Evolutionary conservation across 2,113 vertebrate species (phyloP), one percentile per base, ranked within the genome.

Genomic region (Pseudolaguvia tuberculata): DNA sequence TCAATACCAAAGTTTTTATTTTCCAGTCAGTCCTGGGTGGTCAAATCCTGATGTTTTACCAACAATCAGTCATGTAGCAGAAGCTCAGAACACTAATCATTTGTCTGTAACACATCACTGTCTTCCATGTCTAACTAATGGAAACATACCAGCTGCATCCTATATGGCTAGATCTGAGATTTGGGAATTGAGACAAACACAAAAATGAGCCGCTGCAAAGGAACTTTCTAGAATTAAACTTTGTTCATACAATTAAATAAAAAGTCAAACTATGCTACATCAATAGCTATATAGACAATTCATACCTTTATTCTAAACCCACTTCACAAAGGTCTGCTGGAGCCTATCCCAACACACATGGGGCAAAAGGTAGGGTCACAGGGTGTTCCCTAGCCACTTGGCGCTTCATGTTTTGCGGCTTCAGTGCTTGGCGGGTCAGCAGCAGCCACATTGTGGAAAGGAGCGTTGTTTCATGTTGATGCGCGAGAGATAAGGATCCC

Each of bases 61-160:
- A 7, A 50, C 59, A 74, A 45, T 17, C 73, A 45, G 61, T 12
- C 48, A 73, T 39, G 71, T 51, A 62, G 45, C 12, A 39, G 3
- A 47, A 14, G 25, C 25, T 14, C 23, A 39, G 8, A 68, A 56
- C 55, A 39, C 39, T 69, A 69, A 69, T 76, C 55, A 59, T 55
- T 69, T 31, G 6, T 23, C 53, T 51, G 45, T 25, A 69, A 56
- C 53, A 14, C 51, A 57, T 68, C 25, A 66, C 50, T 56, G 35
- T 66, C 63, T 50, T n/a, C 15, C 4, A 11, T 70, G 18, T 25
- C 27, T 69, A 15, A 25, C 53, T 76, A 52, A 69, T 56, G 23
- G 45, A 53, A 59, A 69, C 55, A 51, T 59, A 58, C 20, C 74
- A 59, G 47, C 6, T 69, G 74, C 74, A 59, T 50, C n/a, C 42